Evolutionary conservation across 2,888 invertebrate genomes (phyloP).

Genomic region (Heliconius erato): DNA sequence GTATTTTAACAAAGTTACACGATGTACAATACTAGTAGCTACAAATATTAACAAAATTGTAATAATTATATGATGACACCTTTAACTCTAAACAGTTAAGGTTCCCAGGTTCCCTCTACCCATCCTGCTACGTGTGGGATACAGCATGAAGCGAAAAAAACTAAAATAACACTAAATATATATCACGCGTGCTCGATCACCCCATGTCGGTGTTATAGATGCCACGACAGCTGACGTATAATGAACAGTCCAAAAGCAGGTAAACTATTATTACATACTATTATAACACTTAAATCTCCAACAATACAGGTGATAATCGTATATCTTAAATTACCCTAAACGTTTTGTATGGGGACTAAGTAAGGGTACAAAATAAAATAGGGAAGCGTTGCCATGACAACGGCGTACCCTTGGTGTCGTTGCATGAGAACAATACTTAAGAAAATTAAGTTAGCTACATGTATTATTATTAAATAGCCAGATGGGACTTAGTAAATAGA

Average conservation of each 20-base stretch:
- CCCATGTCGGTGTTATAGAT: conserved; percentile 66
- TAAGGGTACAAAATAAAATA: conserved; percentile 76
- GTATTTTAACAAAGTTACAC: too few relatives aligned
- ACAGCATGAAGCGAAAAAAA: too few relatives aligned
- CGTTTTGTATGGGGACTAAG: conserved; percentile 58
- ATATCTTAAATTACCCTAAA: conserved; percentile 53
- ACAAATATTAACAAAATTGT: too few relatives aligned
- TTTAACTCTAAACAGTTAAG: too few relatives aligned
- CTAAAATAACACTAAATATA: conserved; percentile 33
- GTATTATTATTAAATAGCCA: neutral
- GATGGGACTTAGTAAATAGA: neutral
- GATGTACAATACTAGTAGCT: too few relatives aligned
- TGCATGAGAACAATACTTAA: conserved; percentile 65
- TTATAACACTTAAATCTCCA: conserved; percentile 54
- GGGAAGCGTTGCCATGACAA: conserved; percentile 75
- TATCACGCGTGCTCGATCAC: conserved; percentile 42
- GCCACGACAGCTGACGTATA: conserved; percentile 52
- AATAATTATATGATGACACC: too few relatives aligned
- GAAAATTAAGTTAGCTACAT: conserved; percentile 16
- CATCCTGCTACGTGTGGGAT: too few relatives aligned
- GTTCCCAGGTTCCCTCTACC: too few relatives aligned
- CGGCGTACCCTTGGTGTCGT: conserved; percentile 65
- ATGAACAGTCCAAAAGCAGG: conserved; percentile 40
- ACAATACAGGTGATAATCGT: conserved; percentile 26
- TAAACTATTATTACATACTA: conserved; percentile 39